These are phyloP conservation scores for Tadarida brasiliensis DNA, from an alignment of 2,797 vertebrate genomes.

Conservation along the genomic window DNA sequence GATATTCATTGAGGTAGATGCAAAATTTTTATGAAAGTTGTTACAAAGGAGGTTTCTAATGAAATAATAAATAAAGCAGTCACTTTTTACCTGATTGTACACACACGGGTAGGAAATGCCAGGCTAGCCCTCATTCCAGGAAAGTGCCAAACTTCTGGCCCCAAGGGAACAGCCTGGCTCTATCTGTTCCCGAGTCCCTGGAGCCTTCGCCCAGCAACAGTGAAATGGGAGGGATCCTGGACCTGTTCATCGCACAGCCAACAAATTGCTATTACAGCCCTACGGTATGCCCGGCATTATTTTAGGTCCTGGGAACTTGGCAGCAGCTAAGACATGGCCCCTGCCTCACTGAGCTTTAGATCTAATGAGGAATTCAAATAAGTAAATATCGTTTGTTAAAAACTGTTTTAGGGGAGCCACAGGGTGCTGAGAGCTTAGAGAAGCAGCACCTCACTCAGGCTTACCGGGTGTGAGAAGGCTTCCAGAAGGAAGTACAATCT, in stretches of 20 bases:
- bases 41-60: background rate
- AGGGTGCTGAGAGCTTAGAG: background rate
- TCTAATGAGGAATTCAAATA: background rate
- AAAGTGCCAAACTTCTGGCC: background rate
- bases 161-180: background rate
- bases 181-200: fast-evolving
- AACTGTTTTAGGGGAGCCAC: background rate
- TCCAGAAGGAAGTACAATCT: background rate
- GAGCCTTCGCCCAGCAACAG: background rate
- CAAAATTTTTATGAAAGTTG: background rate
- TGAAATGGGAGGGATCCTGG: background rate
- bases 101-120: background rate
- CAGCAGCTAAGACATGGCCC: background rate
- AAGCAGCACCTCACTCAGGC: fast-evolving
- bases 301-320: background rate
- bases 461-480: background rate
- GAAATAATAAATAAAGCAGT: background rate
- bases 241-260: background rate
- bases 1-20: background rate
- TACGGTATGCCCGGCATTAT: background rate
- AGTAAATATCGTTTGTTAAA: background rate
- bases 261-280: background rate
- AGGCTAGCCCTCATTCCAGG: background rate
- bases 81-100: background rate
- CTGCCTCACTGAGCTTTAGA: background rate